Evolutionary conservation across 2,113 vertebrate genomes (phyloP).

Genomic region (Echinops telfairi): DNA sequence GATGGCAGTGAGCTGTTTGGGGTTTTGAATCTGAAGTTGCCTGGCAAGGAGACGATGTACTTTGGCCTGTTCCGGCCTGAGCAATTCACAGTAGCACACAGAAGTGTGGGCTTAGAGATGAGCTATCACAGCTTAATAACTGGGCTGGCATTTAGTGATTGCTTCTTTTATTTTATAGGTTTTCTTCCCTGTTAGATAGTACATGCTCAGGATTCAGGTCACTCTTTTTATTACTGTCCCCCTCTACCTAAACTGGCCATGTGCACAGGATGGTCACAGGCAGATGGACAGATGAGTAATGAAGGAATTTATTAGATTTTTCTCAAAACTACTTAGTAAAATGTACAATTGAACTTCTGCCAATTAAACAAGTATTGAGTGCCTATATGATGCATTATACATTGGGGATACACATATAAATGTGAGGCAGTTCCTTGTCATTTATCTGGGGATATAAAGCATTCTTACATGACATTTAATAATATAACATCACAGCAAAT

Average conservation of each 20-base stretch:
- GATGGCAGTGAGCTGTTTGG: too few relatives aligned
- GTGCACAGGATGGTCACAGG: not conserved
- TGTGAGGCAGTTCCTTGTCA: not conserved
- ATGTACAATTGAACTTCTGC: not conserved
- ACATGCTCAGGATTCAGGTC: not conserved
- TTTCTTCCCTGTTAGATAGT: not conserved
- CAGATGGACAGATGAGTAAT: not conserved
- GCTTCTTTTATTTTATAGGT: not conserved
- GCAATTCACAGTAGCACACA: not conserved
- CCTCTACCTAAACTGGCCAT: too few relatives aligned
- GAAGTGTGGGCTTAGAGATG: not conserved
- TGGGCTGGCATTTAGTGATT: too few relatives aligned
- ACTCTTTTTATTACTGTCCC: not conserved
- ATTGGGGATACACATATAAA: not conserved
- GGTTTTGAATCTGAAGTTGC: too few relatives aligned
- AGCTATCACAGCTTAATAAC: not conserved
- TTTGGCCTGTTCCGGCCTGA: not conserved
- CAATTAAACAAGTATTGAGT: not conserved
- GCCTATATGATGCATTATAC: not conserved
- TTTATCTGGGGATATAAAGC: not conserved
- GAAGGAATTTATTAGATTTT: conserved; percentile 53
- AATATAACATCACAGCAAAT: not conserved
- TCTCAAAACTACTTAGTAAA: conserved; percentile 21
- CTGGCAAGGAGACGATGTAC: not conserved
- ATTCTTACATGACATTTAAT: not conserved